Base-by-base conservation (phyloP, 2,888 invertebrate genomes). In the Euspilapteryx auroguttella region DNA sequence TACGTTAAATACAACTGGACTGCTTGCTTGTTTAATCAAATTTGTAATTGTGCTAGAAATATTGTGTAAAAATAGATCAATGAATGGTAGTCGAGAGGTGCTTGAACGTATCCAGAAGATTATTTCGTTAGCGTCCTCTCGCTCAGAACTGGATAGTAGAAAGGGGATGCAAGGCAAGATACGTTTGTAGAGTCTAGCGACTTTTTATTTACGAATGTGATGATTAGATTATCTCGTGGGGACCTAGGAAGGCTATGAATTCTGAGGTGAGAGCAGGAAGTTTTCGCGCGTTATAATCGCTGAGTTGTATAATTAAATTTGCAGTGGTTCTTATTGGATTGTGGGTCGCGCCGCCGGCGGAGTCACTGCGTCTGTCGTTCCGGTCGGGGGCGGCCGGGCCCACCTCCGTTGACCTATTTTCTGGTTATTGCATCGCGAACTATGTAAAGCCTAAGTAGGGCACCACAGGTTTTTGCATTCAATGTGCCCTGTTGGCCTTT, bases 371-470 rank as follows among this genome's bases (percentile, higher is more conserved):
- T 48, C 40, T 48, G 49, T 48, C 48, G 55, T 63, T 58, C 59
- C 61, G 55, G 46, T 59, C 58, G 51, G 50, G 54, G 54, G 30
- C 46, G 59, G 49, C 58, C 57, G 63, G 71, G 66, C 73, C 64
- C 71, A 71, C 73, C 73, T 71, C 68, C 57, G 57, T 53, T 75
- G 75, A 75, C 75, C 75, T 73, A 75, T 73, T 65, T 75, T 68
- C 75, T 66, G 65, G 58, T 55, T 73, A 68, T 55, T 75, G 71
- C 71, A 71, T 73, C 52, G 57, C 56, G 65, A 61, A 58, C 59
- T 71, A 71, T 69, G 66, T 66, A 63, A 62, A 59, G 61, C 56
- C 50, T 55, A 66, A 59, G 43, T 64, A 53, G 69, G 63, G 47
- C 58, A 51, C 11, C n/a, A 9, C 28, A 6, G 17, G 5, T 5